These are phyloP conservation scores for Oxyura jamaicensis DNA, from an alignment of 2,113 vertebrate species.

Conservation along the genomic window DNA sequence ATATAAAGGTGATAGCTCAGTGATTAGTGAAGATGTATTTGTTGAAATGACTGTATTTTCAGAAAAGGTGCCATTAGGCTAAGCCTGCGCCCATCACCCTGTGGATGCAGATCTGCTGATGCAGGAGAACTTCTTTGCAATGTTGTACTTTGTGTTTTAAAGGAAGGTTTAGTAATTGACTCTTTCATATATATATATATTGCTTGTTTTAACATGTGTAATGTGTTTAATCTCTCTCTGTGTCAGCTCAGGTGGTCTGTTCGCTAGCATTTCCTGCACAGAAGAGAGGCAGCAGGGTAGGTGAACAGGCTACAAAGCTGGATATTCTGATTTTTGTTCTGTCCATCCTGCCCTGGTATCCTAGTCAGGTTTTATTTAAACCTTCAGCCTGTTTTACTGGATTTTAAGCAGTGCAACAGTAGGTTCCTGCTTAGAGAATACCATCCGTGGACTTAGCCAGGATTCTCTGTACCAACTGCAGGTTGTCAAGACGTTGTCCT, in stretches of 20 bases:
- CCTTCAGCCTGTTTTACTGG: neutral
- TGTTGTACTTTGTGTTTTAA: neutral
- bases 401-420: neutral
- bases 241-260: neutral
- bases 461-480: neutral
- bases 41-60: neutral
- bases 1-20: neutral
- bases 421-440: neutral
- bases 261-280: neutral
- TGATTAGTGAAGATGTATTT: neutral
- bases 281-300: neutral
- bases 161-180: neutral
- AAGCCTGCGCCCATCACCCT: accelerated
- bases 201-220: neutral
- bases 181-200: neutral
- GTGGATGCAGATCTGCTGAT: neutral
- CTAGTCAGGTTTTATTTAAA: neutral
- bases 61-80: neutral
- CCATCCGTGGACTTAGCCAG: neutral
- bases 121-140: neutral
- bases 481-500: neutral
- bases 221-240: neutral
- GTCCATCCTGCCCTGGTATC: neutral
- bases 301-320: neutral
- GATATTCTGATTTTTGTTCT: neutral